Percentiles rank a stretch among this genome's conserved stretches.
Conservation (phyloP, 2,113 vertebrate species). For the Azemiops feae region DNA sequence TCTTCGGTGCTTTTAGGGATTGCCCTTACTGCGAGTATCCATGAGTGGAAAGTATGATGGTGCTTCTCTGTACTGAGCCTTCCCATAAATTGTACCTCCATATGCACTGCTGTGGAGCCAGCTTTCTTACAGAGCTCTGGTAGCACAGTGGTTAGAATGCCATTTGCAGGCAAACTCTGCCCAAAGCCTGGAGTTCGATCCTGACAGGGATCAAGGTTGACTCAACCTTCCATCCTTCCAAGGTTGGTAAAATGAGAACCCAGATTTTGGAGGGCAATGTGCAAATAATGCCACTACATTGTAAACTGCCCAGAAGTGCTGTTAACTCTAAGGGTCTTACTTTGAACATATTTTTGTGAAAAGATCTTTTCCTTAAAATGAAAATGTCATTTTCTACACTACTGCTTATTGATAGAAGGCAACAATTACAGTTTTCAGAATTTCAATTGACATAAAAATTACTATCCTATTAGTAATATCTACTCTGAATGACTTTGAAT, state of each 20-base stretch:
- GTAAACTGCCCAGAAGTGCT: too few relatives aligned
- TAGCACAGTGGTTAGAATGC: neutral
- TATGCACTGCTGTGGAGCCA: neutral
- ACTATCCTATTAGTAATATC: neutral
- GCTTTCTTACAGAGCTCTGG: neutral
- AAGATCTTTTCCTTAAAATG: neutral
- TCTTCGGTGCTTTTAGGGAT: neutral
- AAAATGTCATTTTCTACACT: neutral
- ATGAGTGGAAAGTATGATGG: neutral
- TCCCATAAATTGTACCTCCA: neutral
- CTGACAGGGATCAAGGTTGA: too few relatives aligned
- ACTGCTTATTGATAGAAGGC: neutral
- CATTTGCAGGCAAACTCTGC: too few relatives aligned
- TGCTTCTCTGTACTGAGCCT: neutral
- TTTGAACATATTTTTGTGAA: neutral
- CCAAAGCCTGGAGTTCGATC: too few relatives aligned
- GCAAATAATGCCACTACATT: too few relatives aligned
- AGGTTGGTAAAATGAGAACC: too few relatives aligned
- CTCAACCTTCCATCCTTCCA: too few relatives aligned
- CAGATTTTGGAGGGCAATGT: too few relatives aligned
- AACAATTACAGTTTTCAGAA: neutral
- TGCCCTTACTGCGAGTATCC: neutral
- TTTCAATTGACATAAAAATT: neutral
- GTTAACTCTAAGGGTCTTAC: neutral
- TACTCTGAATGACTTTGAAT: neutral